Conservation (phyloP, 1,140 invertebrate genomes). For the Drosophila tropicalis region DNA sequence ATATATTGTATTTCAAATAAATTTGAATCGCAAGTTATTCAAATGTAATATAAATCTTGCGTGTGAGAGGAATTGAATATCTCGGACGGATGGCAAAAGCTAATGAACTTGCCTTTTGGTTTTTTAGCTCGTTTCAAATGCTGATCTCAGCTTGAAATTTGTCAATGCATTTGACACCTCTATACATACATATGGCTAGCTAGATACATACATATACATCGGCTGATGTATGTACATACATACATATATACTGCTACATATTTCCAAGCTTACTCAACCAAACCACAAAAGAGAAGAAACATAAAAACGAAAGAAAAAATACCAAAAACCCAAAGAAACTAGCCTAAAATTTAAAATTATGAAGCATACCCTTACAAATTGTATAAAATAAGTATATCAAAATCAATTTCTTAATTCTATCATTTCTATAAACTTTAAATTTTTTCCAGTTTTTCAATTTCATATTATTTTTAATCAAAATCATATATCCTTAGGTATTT, state of each 20-base stretch:
- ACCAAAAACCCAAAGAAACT: too few species aligned
- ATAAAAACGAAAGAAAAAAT: neutral
- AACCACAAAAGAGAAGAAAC: neutral
- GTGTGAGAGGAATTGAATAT: neutral
- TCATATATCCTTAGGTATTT: too few species aligned
- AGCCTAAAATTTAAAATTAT: too few species aligned
- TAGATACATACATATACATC: neutral
- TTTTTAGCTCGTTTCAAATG: conserved; percentile 3
- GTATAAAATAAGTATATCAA: too few species aligned
- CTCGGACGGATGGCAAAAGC: conserved; percentile 36
- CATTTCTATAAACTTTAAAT: too few species aligned
- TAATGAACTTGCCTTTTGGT: conserved; percentile 59
- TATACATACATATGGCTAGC: neutral
- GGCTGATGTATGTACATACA: neutral
- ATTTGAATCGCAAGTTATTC: neutral
- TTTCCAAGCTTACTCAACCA: conserved; percentile 60
- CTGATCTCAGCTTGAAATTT: conserved; percentile 46
- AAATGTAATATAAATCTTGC: conserved; percentile 3
- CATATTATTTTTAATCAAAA: too few species aligned
- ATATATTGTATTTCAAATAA: neutral
- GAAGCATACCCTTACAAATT: too few species aligned
- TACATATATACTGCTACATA: conserved; percentile 26
- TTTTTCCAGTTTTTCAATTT: too few species aligned
- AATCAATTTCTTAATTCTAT: too few species aligned
- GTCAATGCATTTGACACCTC: conserved; percentile 15